Conservation (phyloP, 2,797 vertebrate genomes). For the Eleutherodactylus coqui region DNA sequence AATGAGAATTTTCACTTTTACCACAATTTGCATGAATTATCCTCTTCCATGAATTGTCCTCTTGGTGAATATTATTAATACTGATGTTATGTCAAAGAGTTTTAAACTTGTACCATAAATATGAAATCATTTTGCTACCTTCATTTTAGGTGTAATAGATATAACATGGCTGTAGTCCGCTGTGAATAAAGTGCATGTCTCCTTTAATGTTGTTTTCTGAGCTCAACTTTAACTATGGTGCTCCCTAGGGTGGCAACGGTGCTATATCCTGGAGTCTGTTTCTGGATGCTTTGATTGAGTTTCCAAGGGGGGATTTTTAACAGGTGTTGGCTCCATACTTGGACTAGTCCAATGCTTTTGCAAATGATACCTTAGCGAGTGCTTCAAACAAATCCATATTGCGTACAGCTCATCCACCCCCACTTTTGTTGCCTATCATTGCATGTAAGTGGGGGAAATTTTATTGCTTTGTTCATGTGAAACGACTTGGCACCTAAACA, state of each 20-base stretch:
- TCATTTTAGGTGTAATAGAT: not conserved
- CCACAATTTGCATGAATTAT: not conserved
- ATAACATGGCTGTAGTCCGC: not conserved
- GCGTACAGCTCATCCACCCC: constrained; percentile 42
- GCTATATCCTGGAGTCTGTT: constrained; percentile 59
- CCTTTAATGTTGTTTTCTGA: constrained; percentile 17
- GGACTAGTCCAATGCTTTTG: constrained; percentile 48
- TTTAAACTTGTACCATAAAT: not conserved
- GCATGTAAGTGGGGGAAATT: constrained; percentile 41
- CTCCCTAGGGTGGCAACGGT: constrained; percentile 40
- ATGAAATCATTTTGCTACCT: not conserved
- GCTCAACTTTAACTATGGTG: constrained; percentile 41
- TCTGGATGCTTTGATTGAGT: constrained; percentile 55
- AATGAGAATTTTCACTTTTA: not conserved
- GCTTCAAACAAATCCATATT: constrained; percentile 53
- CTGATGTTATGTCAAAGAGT: not conserved
- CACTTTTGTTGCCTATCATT: constrained; percentile 53
- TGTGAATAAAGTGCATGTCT: not conserved
- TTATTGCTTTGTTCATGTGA: constrained; percentile 62
- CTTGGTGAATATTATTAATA: not conserved
- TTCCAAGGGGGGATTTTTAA: constrained; percentile 51
- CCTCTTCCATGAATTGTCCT: no score
- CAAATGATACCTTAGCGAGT: constrained; percentile 55
- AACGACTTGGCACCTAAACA: constrained; percentile 53
- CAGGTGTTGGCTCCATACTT: constrained; percentile 61